Base-by-base conservation (phyloP, 30 jellyfish, hydroid and myxozoan genomes). In the Chrysaora quinquecirrha region DNA sequence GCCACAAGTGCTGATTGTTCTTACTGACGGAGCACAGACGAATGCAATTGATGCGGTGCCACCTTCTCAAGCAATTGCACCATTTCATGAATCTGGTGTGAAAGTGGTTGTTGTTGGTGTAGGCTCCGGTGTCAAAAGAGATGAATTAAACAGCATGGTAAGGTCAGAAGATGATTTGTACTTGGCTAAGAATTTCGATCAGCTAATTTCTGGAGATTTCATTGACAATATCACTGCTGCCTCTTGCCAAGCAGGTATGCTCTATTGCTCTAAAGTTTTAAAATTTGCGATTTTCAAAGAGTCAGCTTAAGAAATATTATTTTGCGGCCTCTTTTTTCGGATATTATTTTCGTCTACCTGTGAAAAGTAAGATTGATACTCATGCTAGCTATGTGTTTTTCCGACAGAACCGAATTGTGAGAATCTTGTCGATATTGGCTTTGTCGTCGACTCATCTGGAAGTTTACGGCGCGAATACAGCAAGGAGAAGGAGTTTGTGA, bases 401-500 rank as follows among this genome's bases (percentile, higher is more conserved):
- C 32, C 16, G 14, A 19, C 34, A 20, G 84, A 18, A 1, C 50
- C 65, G 20, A 73, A 64, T 32, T 78, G 96, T 48, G 52, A 73
- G 34, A 34, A 50, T 28, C 43, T 20, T 16, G 74, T 68, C 2
- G 92, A 87, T 32, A 85, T 87, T 87, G 89, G 86, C 43, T 71
- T 87, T 64, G 52, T 75, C 25, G 78, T 85, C 34, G 95, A 85
- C 46, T 85, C 95, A 1, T 85, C 95, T 6, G 83, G 84, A 1
- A 85, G 95, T 60, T 66, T 85, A 27, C 33, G 56, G 34, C 75
- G 89, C 14, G 80, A 75, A 14, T 85, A 85, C 63, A 43, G 46
- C 22, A 85, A 74, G 34, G 95, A 74, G 70, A 85, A 85, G 84
- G 85, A 85, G 22, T 85, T 85, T 54, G 89, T 85, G 49, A 74